These are phyloP conservation scores for Venusia cambrica DNA, from an alignment of 2,888 invertebrate genomes.

Conservation along the genomic window DNA sequence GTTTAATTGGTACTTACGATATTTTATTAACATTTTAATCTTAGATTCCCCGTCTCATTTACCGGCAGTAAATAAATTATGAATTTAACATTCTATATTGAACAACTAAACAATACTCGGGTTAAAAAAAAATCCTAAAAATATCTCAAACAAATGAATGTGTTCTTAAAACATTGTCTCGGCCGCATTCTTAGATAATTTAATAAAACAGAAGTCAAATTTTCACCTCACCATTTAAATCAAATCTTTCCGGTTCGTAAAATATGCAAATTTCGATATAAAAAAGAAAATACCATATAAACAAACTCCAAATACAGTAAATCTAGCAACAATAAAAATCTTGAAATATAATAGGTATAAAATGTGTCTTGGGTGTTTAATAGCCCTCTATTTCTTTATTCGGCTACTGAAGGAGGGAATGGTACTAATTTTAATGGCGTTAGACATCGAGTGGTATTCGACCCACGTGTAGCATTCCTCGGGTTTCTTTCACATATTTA, in stretches of 20 bases:
- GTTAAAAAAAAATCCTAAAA: no score
- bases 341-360: conserved; percentile 58
- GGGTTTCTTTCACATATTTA: conserved; percentile 24
- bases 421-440: conserved; percentile 48
- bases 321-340: conserved; percentile 59
- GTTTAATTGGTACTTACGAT: conserved; percentile 19
- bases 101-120: no score
- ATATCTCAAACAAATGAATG: no score
- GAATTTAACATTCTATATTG: no score
- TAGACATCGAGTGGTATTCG: conserved; percentile 45
- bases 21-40: conserved; percentile 16
- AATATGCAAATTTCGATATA: conserved; percentile 53
- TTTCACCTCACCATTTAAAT: conserved; percentile 19
- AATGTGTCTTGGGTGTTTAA: conserved; percentile 61
- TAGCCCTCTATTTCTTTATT: conserved; percentile 58
- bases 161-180: no score
- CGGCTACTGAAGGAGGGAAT: conserved; percentile 57
- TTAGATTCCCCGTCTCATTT: no score
- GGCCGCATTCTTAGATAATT: no score
- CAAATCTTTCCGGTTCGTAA: conserved; percentile 36
- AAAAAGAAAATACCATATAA: conserved; percentile 46
- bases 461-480: conserved; percentile 30
- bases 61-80: no score
- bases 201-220: conserved; percentile 9
- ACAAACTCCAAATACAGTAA: conserved; percentile 54